Evolutionary conservation across 1,140 invertebrate species (phyloP).

Genomic region (Hyphantria cunea): DNA sequence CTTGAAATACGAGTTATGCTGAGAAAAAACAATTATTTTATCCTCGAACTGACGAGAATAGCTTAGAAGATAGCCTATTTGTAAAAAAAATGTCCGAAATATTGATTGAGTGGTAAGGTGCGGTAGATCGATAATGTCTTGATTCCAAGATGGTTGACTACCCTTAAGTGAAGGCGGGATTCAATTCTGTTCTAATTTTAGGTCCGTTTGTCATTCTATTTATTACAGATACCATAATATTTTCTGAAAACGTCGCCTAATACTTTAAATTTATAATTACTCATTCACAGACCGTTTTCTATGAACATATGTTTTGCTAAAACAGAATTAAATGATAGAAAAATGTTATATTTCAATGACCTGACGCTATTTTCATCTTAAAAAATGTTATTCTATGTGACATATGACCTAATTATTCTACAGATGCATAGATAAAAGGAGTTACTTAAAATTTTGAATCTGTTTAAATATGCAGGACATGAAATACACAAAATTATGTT

Average conservation of each 20-base stretch:
- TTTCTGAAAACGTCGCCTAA: background rate
- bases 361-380: too few species aligned
- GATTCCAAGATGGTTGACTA: conserved; percentile 67
- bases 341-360: too few species aligned
- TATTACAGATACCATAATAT: background rate
- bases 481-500: too few species aligned
- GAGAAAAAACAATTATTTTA: conserved; percentile 28
- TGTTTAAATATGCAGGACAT: too few species aligned
- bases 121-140: conserved; percentile 36
- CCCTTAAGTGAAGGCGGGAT: conserved; percentile 41
- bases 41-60: conserved; percentile 10
- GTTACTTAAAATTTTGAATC: too few species aligned
- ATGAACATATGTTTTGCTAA: too few species aligned
- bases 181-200: conserved; percentile 43
- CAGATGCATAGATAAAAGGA: too few species aligned
- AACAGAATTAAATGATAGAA: too few species aligned
- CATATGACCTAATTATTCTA: too few species aligned
- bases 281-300: too few species aligned
- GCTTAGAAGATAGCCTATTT: conserved; percentile 6
- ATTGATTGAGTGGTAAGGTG: conserved; percentile 11
- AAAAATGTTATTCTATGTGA: too few species aligned
- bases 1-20: conserved; percentile 51
- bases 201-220: conserved; percentile 27
- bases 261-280: background rate
- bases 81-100: background rate